Conservation (phyloP, 2,113 vertebrate species). For the Spea multiplicata region DNA sequence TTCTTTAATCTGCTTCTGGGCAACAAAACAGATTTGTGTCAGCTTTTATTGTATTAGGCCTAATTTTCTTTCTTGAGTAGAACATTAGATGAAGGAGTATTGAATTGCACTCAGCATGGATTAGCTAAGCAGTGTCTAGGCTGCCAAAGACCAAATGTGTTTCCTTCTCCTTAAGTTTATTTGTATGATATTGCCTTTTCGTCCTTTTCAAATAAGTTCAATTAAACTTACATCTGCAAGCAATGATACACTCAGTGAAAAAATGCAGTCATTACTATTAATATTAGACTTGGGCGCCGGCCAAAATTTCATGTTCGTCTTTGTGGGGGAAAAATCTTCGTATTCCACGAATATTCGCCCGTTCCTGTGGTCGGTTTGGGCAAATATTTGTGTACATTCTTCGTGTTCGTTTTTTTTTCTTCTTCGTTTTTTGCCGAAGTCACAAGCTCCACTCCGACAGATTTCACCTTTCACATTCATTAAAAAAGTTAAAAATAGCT, state of each 20-base stretch:
- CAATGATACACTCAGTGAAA: conserved; percentile 61
- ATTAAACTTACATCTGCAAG: conserved; percentile 71
- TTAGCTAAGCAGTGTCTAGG: conserved; percentile 67
- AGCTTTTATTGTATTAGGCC: conserved; percentile 79
- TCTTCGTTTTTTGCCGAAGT: too few species aligned
- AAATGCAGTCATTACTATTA: conserved; percentile 46
- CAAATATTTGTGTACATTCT: too few species aligned
- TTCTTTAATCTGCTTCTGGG: conserved; percentile 78
- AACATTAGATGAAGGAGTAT: conserved; percentile 78
- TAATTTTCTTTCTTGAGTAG: conserved; percentile 75
- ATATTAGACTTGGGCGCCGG: neutral
- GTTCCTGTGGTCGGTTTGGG: too few species aligned
- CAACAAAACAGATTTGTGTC: conserved; percentile 79
- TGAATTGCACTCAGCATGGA: conserved; percentile 79
- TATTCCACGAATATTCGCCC: too few species aligned
- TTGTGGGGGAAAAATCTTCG: too few species aligned
- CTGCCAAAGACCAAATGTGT: conserved; percentile 75
- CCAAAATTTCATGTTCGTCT: too few species aligned
- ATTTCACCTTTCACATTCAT: too few species aligned
- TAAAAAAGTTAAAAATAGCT: too few species aligned
- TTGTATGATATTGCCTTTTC: conserved; percentile 75
- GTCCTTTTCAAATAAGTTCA: conserved; percentile 62
- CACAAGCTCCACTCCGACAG: too few species aligned
- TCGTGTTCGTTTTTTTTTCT: too few species aligned
- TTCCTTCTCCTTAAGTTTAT: conserved; percentile 73